Evolutionary conservation across 2,797 vertebrate species (phyloP), one percentile per base, ranked within the genome.

Genomic region (Echiichthys vipera): DNA sequence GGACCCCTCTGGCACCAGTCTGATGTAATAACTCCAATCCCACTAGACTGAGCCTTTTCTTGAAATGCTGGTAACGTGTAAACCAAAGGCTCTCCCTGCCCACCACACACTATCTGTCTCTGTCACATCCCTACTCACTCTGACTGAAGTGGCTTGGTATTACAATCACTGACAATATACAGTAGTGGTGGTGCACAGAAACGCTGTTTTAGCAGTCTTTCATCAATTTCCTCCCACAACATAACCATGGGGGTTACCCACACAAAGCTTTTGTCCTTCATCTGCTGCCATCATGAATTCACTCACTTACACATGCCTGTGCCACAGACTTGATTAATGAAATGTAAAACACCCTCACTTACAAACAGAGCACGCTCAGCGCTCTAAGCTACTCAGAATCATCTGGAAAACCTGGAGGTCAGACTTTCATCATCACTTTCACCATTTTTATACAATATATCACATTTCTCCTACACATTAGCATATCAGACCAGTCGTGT

Each of bases 21-120:
- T 14, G 70, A 71, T 77, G 58, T 75, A 56, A 77, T 49, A 45
- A 69, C 47, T 64, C 42, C 47, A 55, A 47, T 46, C 53, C 64
- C 65, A 80, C 46, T 24, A 49, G 18, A 59, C 73, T 30, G 61
- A 74, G 64, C 69, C 51, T 47, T 65, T 37, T 71, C 63, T n/a
- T 43, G n/a, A 77, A 57, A 78, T 85, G 78, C 80, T 79, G 73
- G 74, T 78, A 67, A 76, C 11, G 24, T 71, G 42, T 70, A 80
- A 82, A 81, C 74, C 75, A 80, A 74, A 74, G 66, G 62, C 74
- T 77, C 32, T 1, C 45, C 59, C 58, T 43, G 37, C 42, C 15
- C 37, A 55, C 50, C 34, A 43, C 58, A 58, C 68, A 37, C 50
- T 15, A 7, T 76, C 53, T 65, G 61, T 47, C 46, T 59, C 67